Conservation (phyloP, 2,113 vertebrate species). For the Typhlomys cinereus region DNA sequence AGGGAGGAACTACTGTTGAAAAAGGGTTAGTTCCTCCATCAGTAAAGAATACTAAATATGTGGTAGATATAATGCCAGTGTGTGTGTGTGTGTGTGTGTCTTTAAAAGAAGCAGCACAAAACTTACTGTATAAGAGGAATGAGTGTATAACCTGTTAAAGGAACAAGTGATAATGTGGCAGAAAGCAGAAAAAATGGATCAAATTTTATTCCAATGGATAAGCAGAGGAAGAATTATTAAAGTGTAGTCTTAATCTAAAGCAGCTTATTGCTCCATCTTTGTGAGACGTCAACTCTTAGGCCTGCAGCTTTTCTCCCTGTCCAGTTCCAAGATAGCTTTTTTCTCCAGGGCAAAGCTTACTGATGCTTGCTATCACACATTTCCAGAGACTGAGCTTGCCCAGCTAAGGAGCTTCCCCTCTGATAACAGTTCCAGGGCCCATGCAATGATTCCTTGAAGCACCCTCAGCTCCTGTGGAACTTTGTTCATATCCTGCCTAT, state of each 20-base stretch:
- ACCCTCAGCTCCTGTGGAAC: background rate
- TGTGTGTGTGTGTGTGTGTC: too few relatives aligned
- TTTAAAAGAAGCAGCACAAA: background rate
- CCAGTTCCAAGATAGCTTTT: constrained; percentile 22
- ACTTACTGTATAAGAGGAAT: constrained; percentile 1
- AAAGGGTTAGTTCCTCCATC: constrained; percentile 49
- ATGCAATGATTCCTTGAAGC: background rate
- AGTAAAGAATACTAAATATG: background rate
- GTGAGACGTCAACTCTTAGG: background rate
- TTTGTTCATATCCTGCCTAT: background rate
- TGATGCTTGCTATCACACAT: background rate
- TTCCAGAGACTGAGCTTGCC: background rate
- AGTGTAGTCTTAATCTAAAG: background rate
- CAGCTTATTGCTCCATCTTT: background rate
- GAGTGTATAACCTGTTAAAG: background rate
- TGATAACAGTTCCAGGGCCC: background rate
- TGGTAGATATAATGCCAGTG: background rate
- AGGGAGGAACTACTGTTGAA: constrained; percentile 16
- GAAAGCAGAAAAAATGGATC: constrained; percentile 17
- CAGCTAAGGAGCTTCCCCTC: background rate
- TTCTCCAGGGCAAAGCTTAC: background rate
- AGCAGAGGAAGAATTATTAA: background rate
- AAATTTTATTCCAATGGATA: background rate
- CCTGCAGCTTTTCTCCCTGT: background rate
- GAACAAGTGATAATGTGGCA: background rate